A percentile compares a stretch with the other conserved stretches of the same genome.
These are phyloP conservation scores for Zeugodacus cucurbitae DNA, from an alignment of 1,140 invertebrate species.

Conservation along the genomic window DNA sequence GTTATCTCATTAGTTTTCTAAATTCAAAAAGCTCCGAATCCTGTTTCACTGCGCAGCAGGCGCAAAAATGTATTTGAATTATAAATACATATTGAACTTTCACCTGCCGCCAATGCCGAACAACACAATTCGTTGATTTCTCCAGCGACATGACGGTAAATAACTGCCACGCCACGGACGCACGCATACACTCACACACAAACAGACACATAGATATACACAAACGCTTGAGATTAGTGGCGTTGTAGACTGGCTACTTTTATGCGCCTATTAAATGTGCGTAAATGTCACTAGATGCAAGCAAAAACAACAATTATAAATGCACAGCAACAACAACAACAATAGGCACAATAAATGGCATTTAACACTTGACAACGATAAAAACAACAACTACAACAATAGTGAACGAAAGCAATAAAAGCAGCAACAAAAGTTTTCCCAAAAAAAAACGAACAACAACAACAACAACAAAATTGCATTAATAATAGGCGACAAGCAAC, in stretches of 20 bases:
- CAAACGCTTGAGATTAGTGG: neutral
- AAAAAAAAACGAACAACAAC: neutral
- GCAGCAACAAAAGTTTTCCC: neutral
- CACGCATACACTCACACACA: neutral
- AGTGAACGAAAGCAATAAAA: neutral
- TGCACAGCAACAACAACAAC: constrained; percentile 16
- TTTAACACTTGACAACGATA: constrained; percentile 31
- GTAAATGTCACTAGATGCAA: constrained; percentile 5
- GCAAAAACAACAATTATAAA: constrained; percentile 24
- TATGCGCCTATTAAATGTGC: constrained; percentile 30
- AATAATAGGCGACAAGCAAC: neutral
- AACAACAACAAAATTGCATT: neutral
- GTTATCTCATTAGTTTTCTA: too few species aligned
- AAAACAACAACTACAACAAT: neutral
- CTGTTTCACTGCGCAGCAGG: too few species aligned
- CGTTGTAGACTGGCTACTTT: neutral
- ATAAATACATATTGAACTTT: neutral
- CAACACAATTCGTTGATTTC: constrained; percentile 9
- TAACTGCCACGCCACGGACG: neutral
- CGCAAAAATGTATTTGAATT: neutral
- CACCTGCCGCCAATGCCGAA: neutral
- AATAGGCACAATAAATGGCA: neutral
- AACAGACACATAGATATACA: neutral
- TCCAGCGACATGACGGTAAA: neutral
- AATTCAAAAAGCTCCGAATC: too few species aligned